phyloP scores from a whole-genome alignment of 2,797 vertebrate species.

The Crocidura indochinensis region DNA sequence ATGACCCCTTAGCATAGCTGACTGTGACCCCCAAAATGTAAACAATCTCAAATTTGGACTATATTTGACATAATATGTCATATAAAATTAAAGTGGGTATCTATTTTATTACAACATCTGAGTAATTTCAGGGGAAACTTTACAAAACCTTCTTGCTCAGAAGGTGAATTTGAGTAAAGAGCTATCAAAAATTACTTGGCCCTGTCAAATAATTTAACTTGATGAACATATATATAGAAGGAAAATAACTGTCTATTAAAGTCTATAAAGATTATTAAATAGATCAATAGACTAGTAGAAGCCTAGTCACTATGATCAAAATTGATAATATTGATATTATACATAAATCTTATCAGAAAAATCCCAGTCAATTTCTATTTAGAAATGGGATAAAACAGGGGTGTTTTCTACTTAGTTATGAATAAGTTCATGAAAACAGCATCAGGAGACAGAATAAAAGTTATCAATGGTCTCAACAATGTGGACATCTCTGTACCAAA shows the following conservation, averaged over 20 bases:
- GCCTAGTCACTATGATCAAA: not conserved
- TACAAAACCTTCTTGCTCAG: not conserved
- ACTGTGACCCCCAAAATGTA: no score
- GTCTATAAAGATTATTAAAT: not conserved
- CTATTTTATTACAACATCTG: not conserved
- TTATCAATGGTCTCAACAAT: not conserved
- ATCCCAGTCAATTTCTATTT: not conserved
- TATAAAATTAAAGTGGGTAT: not conserved
- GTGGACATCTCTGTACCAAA: not conserved
- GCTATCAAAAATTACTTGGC: not conserved
- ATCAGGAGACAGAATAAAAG: not conserved
- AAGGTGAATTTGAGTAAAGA: not conserved
- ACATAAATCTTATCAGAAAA: not conserved
- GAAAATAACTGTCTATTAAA: not conserved
- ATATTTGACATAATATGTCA: not conserved
- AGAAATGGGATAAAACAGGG: not conserved
- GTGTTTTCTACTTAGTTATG: not conserved
- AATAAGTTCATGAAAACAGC: not conserved
- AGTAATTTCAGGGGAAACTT: not conserved
- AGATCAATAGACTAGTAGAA: not conserved
- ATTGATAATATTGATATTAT: not conserved
- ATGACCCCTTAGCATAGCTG: no score
- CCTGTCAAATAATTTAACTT: not conserved
- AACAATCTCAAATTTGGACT: not conserved
- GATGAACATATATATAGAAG: not conserved